Evolutionary conservation across 2,888 invertebrate genomes (phyloP), one percentile per base, ranked within the genome.

Genomic region (Ptychoptera contaminata): DNA sequence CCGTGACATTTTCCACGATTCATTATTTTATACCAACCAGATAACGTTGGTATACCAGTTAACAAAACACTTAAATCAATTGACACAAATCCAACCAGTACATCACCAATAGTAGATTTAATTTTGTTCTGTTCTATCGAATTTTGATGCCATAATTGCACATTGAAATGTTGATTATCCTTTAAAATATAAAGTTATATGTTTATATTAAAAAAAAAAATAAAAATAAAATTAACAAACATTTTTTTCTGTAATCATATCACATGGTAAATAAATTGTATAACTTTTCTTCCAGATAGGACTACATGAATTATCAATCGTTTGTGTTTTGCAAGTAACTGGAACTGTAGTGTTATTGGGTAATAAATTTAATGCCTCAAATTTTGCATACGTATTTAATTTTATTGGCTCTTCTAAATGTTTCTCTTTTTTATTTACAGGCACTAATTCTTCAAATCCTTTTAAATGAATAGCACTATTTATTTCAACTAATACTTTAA

Each of bases 11-110:
- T 23, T 23, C 7, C 23, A 23, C 23, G 23, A 23, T 77, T 76
- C n/a, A 74, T 66, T 40, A 78, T 73, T 55, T 76, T 74, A 54
- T 73, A 76, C 72, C 74, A 76, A n/a, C 75, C 76, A 40, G 69
- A 70, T 41, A 77, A 66, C 31, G 64, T 64, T 9, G 71, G 67
- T 50, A 72, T 64, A 5, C 70, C 70, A 34, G 67, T 62, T 15
- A 66, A 52, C 23, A 76, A 59, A 15, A 70, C 65, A 3, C 69
- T 71, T 36, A 78, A 58, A 61, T 77, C 74, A 16, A 78, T 58
- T 6, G 74, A 69, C 10, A 73, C 70, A 57, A 75, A 74, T 5
- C 77, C 77, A 43, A 77, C 62, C 23, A 23, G 23, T 23, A 5
- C 23, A 23, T 23, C 23, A 23, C 23, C 7, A 23, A 23, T 23